These are phyloP conservation scores for Eufriesea mexicana DNA, from an alignment of 1,140 invertebrate genomes.

Conservation along the genomic window DNA sequence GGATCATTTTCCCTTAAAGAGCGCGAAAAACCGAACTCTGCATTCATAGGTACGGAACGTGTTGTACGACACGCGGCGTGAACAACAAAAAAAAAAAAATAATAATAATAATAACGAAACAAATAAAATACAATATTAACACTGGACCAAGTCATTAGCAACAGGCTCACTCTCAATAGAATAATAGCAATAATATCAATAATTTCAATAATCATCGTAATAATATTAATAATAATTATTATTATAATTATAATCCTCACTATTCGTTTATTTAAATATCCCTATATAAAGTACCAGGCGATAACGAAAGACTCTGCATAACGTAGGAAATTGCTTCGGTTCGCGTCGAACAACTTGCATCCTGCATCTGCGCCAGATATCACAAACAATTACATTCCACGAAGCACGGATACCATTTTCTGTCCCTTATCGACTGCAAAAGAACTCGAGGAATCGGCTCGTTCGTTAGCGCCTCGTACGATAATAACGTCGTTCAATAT, in stretches of 20 bases:
- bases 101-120: constrained; percentile 82
- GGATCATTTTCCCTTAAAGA: constrained; percentile 26
- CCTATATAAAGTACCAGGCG: constrained; percentile 64
- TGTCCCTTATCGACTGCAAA: constrained; percentile 21
- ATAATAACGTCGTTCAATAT: constrained; percentile 76
- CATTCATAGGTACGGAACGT: constrained; percentile 78
- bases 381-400: constrained; percentile 17
- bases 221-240: constrained; percentile 70
- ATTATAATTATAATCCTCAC: constrained; percentile 67
- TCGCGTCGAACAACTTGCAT: constrained; percentile 4
- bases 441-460: constrained; percentile 35
- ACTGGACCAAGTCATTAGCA: constrained; percentile 80
- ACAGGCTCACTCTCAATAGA: constrained; percentile 80
- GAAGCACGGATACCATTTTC: neutral
- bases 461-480: constrained; percentile 69
- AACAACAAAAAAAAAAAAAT: constrained; percentile 81
- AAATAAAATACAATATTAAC: constrained; percentile 83
- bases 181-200: constrained; percentile 73
- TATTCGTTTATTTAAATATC: constrained; percentile 67
- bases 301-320: constrained; percentile 61
- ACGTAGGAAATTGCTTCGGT: neutral
- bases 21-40: constrained; percentile 50
- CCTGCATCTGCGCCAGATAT: constrained; percentile 6
- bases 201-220: constrained; percentile 69
- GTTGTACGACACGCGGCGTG: constrained; percentile 80